Percentiles rank a stretch among this genome's conserved stretches.
phyloP scores from a whole-genome alignment of 2,797 vertebrate genomes.

The Poecilia wingei region DNA sequence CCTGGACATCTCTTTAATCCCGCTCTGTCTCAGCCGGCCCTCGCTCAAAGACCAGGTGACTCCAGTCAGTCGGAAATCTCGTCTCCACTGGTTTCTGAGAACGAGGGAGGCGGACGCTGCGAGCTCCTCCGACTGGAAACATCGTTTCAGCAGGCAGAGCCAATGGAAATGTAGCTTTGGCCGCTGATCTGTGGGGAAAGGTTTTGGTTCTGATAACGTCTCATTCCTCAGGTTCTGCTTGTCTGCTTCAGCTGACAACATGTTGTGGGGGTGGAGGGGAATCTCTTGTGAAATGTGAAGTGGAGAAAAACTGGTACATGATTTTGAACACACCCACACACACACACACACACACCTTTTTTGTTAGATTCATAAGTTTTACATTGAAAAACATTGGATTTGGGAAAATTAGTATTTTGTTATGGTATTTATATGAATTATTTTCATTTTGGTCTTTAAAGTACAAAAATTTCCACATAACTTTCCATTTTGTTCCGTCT shows the following conservation, averaged over 20 bases:
- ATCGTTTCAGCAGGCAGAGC: not conserved
- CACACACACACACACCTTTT: no score
- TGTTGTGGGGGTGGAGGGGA: no score
- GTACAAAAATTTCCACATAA: no score
- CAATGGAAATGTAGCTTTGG: slow-evolving; percentile 21
- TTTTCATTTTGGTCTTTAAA: no score
- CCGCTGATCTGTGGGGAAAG: slow-evolving; percentile 4
- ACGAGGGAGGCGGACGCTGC: slow-evolving; percentile 13
- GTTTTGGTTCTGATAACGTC: slow-evolving; percentile 23
- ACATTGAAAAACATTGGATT: no score
- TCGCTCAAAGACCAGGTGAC: slow-evolving; percentile 65
- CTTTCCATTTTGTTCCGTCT: no score
- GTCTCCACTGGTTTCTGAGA: slow-evolving; percentile 40
- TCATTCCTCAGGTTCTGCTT: slow-evolving; percentile 42
- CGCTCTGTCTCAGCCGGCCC: slow-evolving; percentile 40
- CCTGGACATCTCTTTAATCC: slow-evolving; percentile 37
- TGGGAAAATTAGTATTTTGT: no score
- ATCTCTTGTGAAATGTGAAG: not conserved
- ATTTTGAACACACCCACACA: no score
- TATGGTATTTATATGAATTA: no score
- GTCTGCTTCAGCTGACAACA: not conserved
- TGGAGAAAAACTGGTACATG: not conserved
- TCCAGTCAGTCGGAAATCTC: slow-evolving; percentile 56
- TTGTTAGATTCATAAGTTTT: no score
- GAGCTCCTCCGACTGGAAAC: not conserved